Evolutionary conservation across 2,113 vertebrate genomes (phyloP).

Genomic region (Prietella phreatophila): DNA sequence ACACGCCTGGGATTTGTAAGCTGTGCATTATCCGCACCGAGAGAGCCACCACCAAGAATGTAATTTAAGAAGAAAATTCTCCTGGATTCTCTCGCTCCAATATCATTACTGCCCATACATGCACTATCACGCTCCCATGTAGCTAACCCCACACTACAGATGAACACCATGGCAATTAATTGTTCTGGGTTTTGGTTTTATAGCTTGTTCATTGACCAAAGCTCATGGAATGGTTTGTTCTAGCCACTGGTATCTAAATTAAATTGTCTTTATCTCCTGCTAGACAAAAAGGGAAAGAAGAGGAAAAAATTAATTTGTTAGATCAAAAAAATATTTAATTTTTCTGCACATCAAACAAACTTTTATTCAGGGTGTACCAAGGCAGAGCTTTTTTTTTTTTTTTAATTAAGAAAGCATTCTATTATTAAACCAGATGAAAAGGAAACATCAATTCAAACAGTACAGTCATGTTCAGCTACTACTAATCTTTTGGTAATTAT

Average conservation of each 20-base stretch:
- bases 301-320: constrained; percentile 78
- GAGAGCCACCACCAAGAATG: constrained; percentile 55
- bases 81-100: constrained; percentile 36
- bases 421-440: constrained; percentile 84
- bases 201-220: constrained; percentile 62
- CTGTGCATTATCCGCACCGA: constrained; percentile 49
- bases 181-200: constrained; percentile 61
- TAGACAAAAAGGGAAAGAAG: constrained; percentile 60
- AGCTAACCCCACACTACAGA: constrained; percentile 49
- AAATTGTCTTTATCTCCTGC: constrained; percentile 80
- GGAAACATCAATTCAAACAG: constrained; percentile 82
- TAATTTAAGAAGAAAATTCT: constrained; percentile 57
- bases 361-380: constrained; percentile 74
- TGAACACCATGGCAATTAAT: constrained; percentile 61
- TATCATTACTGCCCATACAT: constrained; percentile 55
- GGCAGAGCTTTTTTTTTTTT: constrained; percentile 71
- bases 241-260: constrained; percentile 77
- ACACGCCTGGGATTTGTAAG: constrained; percentile 55
- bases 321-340: constrained; percentile 82
- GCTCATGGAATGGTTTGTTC: constrained; percentile 63
- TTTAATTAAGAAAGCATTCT: constrained; percentile 83
- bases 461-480: constrained; percentile 78
- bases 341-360: constrained; percentile 81
- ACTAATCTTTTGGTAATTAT: constrained; percentile 86
- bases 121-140: constrained; percentile 53